Conservation (phyloP, 2,797 vertebrate species). For the Danio choprae region DNA sequence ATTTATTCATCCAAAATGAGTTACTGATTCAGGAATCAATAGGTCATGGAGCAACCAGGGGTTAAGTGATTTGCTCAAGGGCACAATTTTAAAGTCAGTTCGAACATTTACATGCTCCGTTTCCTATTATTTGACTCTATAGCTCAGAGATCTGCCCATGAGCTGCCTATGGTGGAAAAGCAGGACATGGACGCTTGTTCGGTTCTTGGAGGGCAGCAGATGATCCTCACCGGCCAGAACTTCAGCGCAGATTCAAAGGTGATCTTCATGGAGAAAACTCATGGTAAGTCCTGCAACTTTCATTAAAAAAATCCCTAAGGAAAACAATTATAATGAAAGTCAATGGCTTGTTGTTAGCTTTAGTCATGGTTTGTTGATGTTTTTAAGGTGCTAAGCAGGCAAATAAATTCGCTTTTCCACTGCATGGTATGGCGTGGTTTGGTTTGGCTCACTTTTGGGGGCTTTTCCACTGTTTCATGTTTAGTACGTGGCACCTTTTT, state of each 20-base stretch:
- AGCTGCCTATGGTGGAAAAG: conserved; percentile 90
- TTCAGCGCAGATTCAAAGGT: conserved; percentile 90
- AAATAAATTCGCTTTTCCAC: too few species aligned
- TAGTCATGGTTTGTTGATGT: too few species aligned
- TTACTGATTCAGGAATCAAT: neutral
- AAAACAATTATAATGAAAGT: too few species aligned
- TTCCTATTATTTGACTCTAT: conserved; percentile 55
- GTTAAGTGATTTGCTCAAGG: neutral
- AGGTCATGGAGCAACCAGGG: neutral
- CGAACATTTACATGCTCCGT: neutral
- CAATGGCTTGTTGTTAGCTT: too few species aligned
- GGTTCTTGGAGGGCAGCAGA: conserved; percentile 87
- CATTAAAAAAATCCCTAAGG: too few species aligned
- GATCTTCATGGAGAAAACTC: conserved; percentile 87
- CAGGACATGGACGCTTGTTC: conserved; percentile 86
- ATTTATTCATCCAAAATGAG: neutral
- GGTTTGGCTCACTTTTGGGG: too few species aligned
- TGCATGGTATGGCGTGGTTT: too few species aligned
- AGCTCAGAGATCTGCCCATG: conserved; percentile 90
- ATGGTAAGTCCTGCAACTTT: conserved; percentile 74
- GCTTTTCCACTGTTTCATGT: too few species aligned
- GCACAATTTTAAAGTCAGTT: neutral
- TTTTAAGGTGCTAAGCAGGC: too few species aligned
- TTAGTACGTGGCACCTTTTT: too few species aligned
- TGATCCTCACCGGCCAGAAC: conserved; percentile 89